These are phyloP conservation scores for Amazona guildingii DNA, from an alignment of 2,113 vertebrate genomes.

Conservation along the genomic window DNA sequence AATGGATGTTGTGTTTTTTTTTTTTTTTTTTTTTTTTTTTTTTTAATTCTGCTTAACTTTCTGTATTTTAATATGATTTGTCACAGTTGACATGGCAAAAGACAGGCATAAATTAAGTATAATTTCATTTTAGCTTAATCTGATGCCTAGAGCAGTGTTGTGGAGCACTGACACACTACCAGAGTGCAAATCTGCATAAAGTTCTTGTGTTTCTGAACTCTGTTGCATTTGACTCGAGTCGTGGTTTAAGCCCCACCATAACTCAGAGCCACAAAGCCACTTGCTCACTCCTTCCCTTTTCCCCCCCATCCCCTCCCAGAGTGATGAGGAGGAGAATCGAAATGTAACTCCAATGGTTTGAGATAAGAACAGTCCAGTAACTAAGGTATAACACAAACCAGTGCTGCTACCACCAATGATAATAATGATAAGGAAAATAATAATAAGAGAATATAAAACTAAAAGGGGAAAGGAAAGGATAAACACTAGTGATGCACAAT, in stretches of 20 bases:
- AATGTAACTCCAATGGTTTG: not conserved
- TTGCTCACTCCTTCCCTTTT: not conserved
- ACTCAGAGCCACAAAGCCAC: not conserved
- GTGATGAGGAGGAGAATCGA: not conserved
- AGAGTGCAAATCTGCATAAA: not conserved
- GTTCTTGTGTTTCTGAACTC: not conserved
- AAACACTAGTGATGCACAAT: too few species aligned
- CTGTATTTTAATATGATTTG: not conserved
- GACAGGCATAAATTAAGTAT: not conserved
- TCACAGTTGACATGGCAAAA: not conserved
- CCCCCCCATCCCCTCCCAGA: too few species aligned
- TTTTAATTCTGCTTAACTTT: not conserved
- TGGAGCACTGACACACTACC: not conserved
- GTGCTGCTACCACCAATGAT: too few species aligned
- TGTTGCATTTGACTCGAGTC: not conserved
- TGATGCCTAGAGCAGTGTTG: not conserved
- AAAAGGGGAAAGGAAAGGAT: too few species aligned
- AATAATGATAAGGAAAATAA: too few species aligned
- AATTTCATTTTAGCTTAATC: not conserved
- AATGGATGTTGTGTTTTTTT: not conserved
- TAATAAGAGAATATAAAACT: too few species aligned
- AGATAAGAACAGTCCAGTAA: not conserved
- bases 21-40: not conserved
- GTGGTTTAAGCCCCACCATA: not conserved
- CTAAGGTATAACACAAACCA: too few species aligned